Base-by-base conservation (phyloP, 1,140 invertebrate genomes). In the Phortica variegata region DNA sequence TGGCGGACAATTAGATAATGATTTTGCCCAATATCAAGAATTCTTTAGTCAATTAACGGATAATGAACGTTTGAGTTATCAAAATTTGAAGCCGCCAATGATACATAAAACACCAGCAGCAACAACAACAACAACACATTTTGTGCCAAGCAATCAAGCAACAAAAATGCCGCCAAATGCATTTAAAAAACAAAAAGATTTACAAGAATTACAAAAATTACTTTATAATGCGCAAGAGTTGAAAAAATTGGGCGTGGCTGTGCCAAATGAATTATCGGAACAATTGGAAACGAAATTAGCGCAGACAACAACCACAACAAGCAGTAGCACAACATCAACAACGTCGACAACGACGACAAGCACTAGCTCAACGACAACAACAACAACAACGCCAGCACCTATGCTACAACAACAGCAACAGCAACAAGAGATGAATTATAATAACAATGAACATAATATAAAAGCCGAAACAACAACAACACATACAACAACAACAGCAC, bases 221-320 rank as follows among this genome's bases (percentile, higher is more conserved):
- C 57, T 74, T 2, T 74, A 71, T 47, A 73, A 74, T 38, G 70
- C 70, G 12, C 63, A 71, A n/a, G 56, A 71, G 49, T 33, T 74
- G 34, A 75, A 79, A 52, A 75, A 75, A 45, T 44, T 79, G 23
- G 79, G 79, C 57, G 72, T 77, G 15, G 75, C 74, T 0, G 46
- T 77, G 34, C 77, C 74, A 18, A 56, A 65, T 16, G 66, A 73
- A 23, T 48, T 72, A 2, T 69, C 66, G 0, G 49, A 61, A 23
- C 66, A 72, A 44, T 44, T 74, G 21, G 71, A 74, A 40, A 63
- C 52, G 5, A 63, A 69, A 32, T 47, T 73, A 3, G 42, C 37
- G 13, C 47, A 66, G 42, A 39, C 39, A 33, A 58, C 36, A 39
- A 57, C 23, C 13, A 46, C 49, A 12, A 45, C 41, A 10, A 31